Conservation (phyloP, 1,140 invertebrate genomes). For the Drosophila repleta region DNA sequence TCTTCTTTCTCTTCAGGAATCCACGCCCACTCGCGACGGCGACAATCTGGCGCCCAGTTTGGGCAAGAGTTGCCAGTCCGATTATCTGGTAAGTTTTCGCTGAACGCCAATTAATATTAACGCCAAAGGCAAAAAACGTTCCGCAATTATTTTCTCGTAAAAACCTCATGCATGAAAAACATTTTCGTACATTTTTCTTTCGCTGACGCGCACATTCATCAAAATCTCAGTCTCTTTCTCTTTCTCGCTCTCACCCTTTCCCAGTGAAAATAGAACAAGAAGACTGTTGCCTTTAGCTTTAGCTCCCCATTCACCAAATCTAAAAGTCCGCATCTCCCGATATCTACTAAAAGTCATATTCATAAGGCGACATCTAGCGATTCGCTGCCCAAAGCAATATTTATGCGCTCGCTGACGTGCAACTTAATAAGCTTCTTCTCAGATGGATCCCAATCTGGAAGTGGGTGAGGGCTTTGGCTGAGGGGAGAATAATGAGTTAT, state of each 20-base stretch:
- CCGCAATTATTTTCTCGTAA: slow-evolving; percentile 82
- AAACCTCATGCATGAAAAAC: slow-evolving; percentile 79
- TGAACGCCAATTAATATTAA: slow-evolving; percentile 75
- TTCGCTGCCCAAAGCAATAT: slow-evolving; percentile 53
- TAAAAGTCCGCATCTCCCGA: slow-evolving; percentile 8
- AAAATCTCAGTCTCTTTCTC: slow-evolving; percentile 59
- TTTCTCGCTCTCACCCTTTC: slow-evolving; percentile 19
- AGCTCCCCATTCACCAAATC: slow-evolving; percentile 25
- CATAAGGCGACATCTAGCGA: slow-evolving; percentile 21
- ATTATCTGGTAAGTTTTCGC: slow-evolving; percentile 81
- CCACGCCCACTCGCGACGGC: slow-evolving; percentile 68
- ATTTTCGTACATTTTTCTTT: slow-evolving; percentile 80
- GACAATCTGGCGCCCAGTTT: slow-evolving; percentile 77
- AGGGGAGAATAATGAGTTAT: slow-evolving; percentile 69
- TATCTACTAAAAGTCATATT: slow-evolving; percentile 26
- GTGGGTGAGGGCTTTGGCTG: neutral
- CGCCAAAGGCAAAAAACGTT: slow-evolving; percentile 51
- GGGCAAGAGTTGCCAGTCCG: slow-evolving; percentile 75
- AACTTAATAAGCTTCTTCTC: slow-evolving; percentile 69
- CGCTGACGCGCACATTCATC: slow-evolving; percentile 77
- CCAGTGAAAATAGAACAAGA: slow-evolving; percentile 73
- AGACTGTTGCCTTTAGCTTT: slow-evolving; percentile 12
- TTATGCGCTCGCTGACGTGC: slow-evolving; percentile 76
- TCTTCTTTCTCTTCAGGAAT: slow-evolving; percentile 55
- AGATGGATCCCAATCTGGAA: neutral